Base-by-base conservation (phyloP, 2,797 vertebrate genomes). In the Eptatretus atami region DNA sequence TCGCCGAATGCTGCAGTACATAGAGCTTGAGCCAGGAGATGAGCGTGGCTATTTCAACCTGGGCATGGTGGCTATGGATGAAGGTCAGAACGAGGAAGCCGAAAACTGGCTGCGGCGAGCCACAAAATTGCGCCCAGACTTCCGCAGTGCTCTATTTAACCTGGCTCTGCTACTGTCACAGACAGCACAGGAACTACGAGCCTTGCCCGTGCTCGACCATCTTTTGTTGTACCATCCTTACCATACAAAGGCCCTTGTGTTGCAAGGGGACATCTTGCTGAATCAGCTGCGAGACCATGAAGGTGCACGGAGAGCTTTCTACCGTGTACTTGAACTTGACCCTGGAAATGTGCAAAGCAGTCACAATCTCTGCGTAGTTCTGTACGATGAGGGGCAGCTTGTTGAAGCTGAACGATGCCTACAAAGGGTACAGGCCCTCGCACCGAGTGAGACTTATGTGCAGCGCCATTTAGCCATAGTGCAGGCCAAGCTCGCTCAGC, bases 261-360 rank as follows among this genome's bases (percentile, higher is more conserved):
- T 98, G 66, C 94, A 94, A 71, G 92, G 90, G 3, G 92, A 98
- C 73, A 94, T 98, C 71, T 79, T 96, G 64, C 95, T 98, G 92
- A 98, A 98, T 75, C 88, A 95, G 69, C 84, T 80, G 69, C 94
- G 90, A 70, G 90, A 98, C 77, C 90, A 86, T 1, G 66, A 12
- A 2, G 90, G 88, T 6, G 92, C 90, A 13, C 90, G 86, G 65
- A 72, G 65, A 53, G 94, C 86, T 73, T 98, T 98, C 67, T 76
- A 94, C 73, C 82, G 76, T 66, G 95, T 96, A 69, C 65, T 98
- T 65, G 71, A 73, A 66, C 77, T 85, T 71, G 88, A 98, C 72
- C 90, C 87, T 65, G 76, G 68, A 66, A 95, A 96, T 3, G 82
- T 96, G n/a, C 90, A 98, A 71, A 87, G 86, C 44, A 95, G 92